Conservation (phyloP, 2,888 invertebrate species). For the Sinodicranocentrus sp. region DNA sequence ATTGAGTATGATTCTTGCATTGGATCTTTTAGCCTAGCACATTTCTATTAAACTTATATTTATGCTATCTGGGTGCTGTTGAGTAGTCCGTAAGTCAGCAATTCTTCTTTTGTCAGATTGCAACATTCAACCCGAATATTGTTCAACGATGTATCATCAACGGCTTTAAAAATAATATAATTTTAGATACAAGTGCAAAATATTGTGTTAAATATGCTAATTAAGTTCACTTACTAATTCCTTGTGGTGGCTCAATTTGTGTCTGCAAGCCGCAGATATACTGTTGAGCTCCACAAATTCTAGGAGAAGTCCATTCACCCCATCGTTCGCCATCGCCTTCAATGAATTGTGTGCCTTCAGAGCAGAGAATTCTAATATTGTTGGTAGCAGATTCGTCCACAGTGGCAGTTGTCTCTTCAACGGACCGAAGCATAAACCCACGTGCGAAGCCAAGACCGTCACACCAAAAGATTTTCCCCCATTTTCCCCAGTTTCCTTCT, state of each 20-base stretch:
- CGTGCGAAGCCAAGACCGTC: constrained; percentile 65
- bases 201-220: neutral
- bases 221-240: constrained; percentile 62
- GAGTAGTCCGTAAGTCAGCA: constrained; percentile 5
- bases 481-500: constrained; percentile 72
- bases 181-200: neutral
- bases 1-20: too few relatives aligned
- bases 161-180: constrained; percentile 39
- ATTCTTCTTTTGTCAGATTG: constrained; percentile 49
- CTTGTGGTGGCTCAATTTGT: constrained; percentile 72
- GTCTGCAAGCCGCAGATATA: constrained; percentile 74
- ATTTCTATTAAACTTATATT: neutral
- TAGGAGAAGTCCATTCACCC: constrained; percentile 70
- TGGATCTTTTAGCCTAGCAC: too few relatives aligned
- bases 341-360: constrained; percentile 56
- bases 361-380: constrained; percentile 72
- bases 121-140: constrained; percentile 74
- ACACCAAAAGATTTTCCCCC: constrained; percentile 70
- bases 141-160: constrained; percentile 73
- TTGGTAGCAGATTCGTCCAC: constrained; percentile 74
- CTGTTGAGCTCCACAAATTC: constrained; percentile 64
- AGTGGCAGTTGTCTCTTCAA: constrained; percentile 51
- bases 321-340: constrained; percentile 71
- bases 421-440: constrained; percentile 64
- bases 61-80: neutral